Evolutionary conservation across 2,797 vertebrate genomes (phyloP).

Genomic region (Sibirionetta formosa): DNA sequence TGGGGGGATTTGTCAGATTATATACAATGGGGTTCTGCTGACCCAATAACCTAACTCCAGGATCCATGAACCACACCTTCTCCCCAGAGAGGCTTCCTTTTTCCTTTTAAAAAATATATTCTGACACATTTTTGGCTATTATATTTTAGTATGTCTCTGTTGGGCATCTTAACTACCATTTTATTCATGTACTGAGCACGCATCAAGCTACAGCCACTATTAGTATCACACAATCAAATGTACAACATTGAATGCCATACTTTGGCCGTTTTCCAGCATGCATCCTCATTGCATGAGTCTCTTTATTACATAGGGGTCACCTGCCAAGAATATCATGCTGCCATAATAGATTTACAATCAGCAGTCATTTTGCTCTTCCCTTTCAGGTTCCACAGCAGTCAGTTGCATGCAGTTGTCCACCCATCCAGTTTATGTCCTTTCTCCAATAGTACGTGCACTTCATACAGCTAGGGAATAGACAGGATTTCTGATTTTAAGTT

Average conservation of each 20-base stretch:
- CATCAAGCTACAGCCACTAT: background rate
- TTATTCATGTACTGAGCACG: background rate
- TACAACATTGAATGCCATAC: background rate
- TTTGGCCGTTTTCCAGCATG: background rate
- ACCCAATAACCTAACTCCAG: background rate
- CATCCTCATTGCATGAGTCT: background rate
- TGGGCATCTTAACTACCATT: background rate
- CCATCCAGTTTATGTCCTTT: background rate
- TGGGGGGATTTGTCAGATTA: background rate
- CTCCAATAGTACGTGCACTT: background rate
- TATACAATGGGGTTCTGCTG: background rate
- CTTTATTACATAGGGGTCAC: background rate
- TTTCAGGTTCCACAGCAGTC: background rate
- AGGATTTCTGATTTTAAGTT: background rate
- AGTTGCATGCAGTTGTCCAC: background rate
- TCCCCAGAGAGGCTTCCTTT: background rate
- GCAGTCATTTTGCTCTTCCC: background rate
- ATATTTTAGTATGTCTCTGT: background rate
- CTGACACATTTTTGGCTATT: background rate
- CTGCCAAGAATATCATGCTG: background rate
- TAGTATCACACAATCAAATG: background rate
- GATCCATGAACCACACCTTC: background rate
- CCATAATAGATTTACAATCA: fast-evolving
- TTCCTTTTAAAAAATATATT: background rate
- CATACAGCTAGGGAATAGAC: background rate